phyloP scores from a whole-genome alignment of 2,888 invertebrate genomes.

The Ellobium chinense region DNA sequence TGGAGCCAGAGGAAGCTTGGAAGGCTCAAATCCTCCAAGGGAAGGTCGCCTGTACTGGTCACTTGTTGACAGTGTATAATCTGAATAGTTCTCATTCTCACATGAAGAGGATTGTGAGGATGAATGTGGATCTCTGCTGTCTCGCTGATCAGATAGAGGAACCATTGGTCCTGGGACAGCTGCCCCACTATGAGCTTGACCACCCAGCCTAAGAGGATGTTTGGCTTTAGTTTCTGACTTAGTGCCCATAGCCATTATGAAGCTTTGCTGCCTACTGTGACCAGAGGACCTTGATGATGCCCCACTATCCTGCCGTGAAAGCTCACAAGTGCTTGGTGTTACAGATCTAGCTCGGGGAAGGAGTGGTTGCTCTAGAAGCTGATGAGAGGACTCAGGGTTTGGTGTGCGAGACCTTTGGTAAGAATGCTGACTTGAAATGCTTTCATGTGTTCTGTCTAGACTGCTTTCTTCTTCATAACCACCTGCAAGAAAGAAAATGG shows the following conservation, averaged over 20 bases:
- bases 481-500: not conserved
- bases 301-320: not conserved
- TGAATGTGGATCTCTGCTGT: not conserved
- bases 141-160: constrained; percentile 6
- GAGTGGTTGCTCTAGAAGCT: not conserved
- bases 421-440: constrained; percentile 48
- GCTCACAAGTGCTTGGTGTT: constrained; percentile 51
- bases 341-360: constrained; percentile 45
- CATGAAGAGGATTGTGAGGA: constrained; percentile 5
- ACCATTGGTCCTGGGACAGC: constrained; percentile 26
- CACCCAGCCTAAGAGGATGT: constrained; percentile 30
- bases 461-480: constrained; percentile 50
- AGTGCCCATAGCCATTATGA: constrained; percentile 70
- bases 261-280: constrained; percentile 74
- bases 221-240: constrained; percentile 52
- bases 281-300: constrained; percentile 40
- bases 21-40: constrained; percentile 58
- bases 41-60: constrained; percentile 70
- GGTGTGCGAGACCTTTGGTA: constrained; percentile 50
- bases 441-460: constrained; percentile 53
- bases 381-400: constrained; percentile 39
- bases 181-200: constrained; percentile 11
- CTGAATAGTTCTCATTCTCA: constrained; percentile 58
- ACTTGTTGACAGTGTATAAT: constrained; percentile 71
- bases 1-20: constrained; percentile 56